These are phyloP conservation scores for Calonectris borealis DNA, from an alignment of 2,113 vertebrate species.

Conservation along the genomic window DNA sequence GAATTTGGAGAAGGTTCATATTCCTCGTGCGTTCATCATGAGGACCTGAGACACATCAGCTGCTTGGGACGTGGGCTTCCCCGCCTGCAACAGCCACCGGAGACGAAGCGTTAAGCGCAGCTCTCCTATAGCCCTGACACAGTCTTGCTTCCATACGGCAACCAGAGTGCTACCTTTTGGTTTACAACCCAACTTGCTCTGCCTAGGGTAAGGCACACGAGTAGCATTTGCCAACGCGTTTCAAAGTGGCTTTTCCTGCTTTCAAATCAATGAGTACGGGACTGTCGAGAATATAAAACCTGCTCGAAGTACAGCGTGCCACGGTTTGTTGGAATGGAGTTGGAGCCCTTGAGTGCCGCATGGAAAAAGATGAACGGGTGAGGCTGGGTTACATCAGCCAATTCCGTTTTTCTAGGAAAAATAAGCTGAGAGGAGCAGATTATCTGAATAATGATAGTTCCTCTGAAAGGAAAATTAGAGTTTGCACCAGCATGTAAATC, in stretches of 20 bases:
- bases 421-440: not conserved
- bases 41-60: not conserved
- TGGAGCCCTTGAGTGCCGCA: not conserved
- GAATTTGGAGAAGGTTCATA: not conserved
- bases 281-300: not conserved
- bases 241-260: not conserved
- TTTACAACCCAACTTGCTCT: not conserved
- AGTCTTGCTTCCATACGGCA: accelerated
- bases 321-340: not conserved
- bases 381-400: not conserved
- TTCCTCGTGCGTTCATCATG: accelerated
- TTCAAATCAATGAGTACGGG: accelerated
- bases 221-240: not conserved
- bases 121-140: accelerated
- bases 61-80: not conserved
- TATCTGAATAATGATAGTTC: not conserved
- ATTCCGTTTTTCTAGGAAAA: not conserved
- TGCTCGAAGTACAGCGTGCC: not conserved
- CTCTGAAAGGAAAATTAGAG: not conserved
- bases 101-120: accelerated
- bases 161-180: not conserved
- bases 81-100: not conserved
- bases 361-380: not conserved
- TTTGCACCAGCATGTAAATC: not conserved
- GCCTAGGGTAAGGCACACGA: accelerated